These are phyloP conservation scores for Tragelaphus buxtoni DNA, from an alignment of 2,113 vertebrate genomes.

Conservation along the genomic window DNA sequence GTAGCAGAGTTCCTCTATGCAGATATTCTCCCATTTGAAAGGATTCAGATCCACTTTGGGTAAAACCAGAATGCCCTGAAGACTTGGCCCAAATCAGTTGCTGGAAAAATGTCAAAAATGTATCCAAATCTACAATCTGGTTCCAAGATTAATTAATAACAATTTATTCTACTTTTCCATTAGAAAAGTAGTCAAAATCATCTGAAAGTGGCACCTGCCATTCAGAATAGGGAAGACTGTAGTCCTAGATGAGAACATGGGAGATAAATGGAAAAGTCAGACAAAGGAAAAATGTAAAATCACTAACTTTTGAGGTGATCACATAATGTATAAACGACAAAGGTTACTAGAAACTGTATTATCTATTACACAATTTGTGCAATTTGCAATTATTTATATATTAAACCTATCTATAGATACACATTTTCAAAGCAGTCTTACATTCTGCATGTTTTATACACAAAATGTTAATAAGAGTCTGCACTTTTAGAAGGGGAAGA, in stretches of 20 bases:
- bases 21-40: background rate
- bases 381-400: background rate
- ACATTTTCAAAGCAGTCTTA: slow-evolving; percentile 10
- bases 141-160: background rate
- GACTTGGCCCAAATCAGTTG: background rate
- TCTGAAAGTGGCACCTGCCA: background rate
- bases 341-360: background rate
- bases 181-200: background rate
- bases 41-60: background rate
- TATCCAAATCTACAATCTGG: background rate
- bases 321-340: background rate
- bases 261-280: background rate
- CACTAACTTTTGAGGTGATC: background rate
- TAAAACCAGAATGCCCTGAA: background rate
- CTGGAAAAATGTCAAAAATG: background rate
- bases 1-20: background rate
- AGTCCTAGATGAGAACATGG: background rate
- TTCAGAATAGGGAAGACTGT: background rate
- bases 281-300: background rate
- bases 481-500: slow-evolving; percentile 44
- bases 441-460: slow-evolving; percentile 9
- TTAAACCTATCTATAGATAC: background rate
- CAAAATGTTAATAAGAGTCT: slow-evolving; percentile 55
- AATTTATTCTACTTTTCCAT: background rate
- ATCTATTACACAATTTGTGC: background rate